Percentiles rank a stretch among this genome's conserved stretches.
phyloP scores from a whole-genome alignment of 2,113 vertebrate genomes.

The Cottus gobio region DNA sequence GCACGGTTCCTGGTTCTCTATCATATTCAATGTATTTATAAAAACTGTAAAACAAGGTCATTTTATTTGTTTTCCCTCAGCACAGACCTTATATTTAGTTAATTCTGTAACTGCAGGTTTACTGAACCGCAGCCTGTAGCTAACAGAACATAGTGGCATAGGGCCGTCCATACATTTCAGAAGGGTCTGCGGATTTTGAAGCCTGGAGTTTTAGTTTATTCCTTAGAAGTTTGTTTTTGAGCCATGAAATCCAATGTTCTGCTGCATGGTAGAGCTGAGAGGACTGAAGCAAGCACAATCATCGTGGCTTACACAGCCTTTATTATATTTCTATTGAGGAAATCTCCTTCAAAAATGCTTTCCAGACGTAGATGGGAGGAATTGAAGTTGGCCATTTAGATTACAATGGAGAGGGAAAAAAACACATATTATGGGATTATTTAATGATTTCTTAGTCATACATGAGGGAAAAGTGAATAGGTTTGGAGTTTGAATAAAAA shows the following conservation, averaged over 20 bases:
- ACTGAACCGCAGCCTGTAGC: neutral
- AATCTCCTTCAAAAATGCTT: conserved; percentile 1
- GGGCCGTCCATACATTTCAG: neutral
- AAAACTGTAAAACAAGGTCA: neutral
- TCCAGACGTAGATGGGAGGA: neutral
- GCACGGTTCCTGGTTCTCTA: neutral
- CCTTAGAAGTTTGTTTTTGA: conserved; percentile 19
- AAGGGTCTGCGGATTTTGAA: neutral
- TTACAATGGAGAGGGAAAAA: neutral
- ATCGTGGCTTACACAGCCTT: neutral
- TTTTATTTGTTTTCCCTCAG: neutral
- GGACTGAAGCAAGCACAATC: neutral
- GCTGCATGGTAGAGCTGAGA: conserved; percentile 28
- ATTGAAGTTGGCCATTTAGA: neutral
- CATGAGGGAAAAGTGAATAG: neutral
- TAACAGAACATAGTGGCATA: neutral
- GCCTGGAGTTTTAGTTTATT: conserved; percentile 7
- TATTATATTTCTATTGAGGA: conserved; percentile 6
- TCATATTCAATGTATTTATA: neutral
- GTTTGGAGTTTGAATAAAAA: neutral
- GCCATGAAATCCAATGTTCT: conserved; percentile 31
- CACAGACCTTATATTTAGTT: conserved; percentile 1
- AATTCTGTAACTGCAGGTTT: neutral
- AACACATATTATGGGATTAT: neutral
- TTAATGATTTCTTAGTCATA: neutral